phyloP scores from a whole-genome alignment of 2,797 vertebrate species.

The Danio albolineatus region DNA sequence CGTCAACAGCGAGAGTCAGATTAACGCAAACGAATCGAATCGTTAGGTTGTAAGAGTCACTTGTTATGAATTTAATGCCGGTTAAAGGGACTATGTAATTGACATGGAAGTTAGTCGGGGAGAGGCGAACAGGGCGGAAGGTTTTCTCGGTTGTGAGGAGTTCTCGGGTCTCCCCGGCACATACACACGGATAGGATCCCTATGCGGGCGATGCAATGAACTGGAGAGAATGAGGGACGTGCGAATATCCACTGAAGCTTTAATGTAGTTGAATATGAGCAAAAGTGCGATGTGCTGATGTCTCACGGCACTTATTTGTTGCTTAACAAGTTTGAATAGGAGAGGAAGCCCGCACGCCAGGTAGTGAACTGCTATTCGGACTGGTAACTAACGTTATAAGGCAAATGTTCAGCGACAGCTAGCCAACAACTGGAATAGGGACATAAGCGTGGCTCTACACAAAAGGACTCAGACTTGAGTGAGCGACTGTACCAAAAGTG shows the following conservation, averaged over 20 bases:
- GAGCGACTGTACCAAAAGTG: slow-evolving; percentile 53
- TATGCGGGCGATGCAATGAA: slow-evolving; percentile 70
- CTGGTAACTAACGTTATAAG: slow-evolving; percentile 69
- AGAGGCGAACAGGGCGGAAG: slow-evolving; percentile 79
- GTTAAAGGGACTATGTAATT: slow-evolving; percentile 70
- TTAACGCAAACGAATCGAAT: not conserved
- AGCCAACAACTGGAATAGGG: slow-evolving; percentile 71
- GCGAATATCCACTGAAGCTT: slow-evolving; percentile 50
- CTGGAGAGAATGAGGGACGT: slow-evolving; percentile 64
- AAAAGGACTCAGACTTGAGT: slow-evolving; percentile 65
- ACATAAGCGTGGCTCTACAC: slow-evolving; percentile 61
- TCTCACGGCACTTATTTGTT: not conserved
- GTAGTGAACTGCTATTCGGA: slow-evolving; percentile 68
- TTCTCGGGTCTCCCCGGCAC: slow-evolving; percentile 69
- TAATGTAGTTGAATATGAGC: slow-evolving; percentile 40
- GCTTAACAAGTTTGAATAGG: slow-evolving; percentile 67
- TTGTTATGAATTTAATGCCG: slow-evolving; percentile 11
- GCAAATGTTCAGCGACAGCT: slow-evolving; percentile 71
- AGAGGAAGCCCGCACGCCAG: slow-evolving; percentile 66
- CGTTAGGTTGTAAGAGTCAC: not conserved
- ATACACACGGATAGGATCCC: slow-evolving; percentile 63
- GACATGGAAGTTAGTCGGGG: slow-evolving; percentile 75
- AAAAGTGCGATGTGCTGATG: not conserved
- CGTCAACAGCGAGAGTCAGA: not conserved
- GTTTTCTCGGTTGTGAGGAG: slow-evolving; percentile 70